Conservation (phyloP, 2,113 vertebrate genomes). For the Toxotes jaculatrix region DNA sequence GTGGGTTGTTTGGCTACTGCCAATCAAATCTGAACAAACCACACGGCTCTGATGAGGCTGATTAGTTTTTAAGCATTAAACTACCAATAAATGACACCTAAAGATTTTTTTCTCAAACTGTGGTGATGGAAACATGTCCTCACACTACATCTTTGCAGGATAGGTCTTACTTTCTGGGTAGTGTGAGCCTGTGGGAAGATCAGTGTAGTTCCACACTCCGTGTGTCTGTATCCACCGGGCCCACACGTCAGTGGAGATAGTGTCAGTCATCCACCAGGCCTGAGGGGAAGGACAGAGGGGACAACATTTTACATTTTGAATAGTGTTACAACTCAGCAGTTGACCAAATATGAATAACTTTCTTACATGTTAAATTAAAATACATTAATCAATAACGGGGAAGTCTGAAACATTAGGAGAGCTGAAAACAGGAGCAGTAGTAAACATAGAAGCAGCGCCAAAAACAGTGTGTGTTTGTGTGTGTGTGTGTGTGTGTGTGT, state of each 20-base stretch:
- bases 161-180: conserved; percentile 68
- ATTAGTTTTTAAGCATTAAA: neutral
- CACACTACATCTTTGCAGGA: neutral
- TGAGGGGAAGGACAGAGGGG: conserved; percentile 23
- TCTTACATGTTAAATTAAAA: too few species aligned
- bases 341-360: neutral
- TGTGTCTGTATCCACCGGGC: conserved; percentile 17
- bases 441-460: neutral
- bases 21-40: neutral
- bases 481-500: neutral
- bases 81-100: too few species aligned
- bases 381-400: neutral
- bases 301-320: neutral
- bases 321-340: neutral
- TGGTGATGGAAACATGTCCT: neutral
- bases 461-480: neutral
- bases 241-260: conserved; percentile 78
- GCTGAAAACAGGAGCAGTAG: neutral
- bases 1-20: too few species aligned
- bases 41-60: neutral
- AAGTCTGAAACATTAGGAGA: neutral
- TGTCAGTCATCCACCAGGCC: conserved; percentile 80
- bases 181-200: conserved; percentile 44
- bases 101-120: neutral
- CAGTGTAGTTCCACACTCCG: conserved; percentile 70